phyloP scores from a whole-genome alignment of 1,140 invertebrate genomes.

The Medauroidea extradentata region DNA sequence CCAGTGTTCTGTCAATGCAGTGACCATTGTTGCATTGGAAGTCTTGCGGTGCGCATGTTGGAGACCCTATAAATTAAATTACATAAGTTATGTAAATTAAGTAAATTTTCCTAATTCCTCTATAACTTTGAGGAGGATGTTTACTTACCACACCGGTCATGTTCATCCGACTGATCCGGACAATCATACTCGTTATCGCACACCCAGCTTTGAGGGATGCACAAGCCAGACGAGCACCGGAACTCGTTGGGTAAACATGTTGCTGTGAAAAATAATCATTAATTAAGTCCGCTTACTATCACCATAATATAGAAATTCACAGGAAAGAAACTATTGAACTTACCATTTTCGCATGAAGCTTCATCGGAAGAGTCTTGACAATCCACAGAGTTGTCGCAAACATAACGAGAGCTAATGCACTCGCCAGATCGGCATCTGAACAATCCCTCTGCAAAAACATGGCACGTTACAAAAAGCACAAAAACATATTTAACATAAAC shows the following conservation, averaged over 20 bases:
- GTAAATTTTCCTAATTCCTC: neutral
- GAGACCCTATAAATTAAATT: neutral
- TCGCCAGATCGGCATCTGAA: constrained; percentile 25
- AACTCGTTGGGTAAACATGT: constrained; percentile 52
- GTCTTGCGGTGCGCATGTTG: neutral
- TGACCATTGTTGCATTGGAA: constrained; percentile 7
- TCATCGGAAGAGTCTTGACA: constrained; percentile 52
- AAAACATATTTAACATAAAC: no score
- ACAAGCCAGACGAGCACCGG: constrained; percentile 61
- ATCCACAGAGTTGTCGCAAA: constrained; percentile 54
- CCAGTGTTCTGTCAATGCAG: constrained; percentile 22
- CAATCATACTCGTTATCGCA: constrained; percentile 75
- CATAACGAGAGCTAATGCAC: constrained; percentile 48
- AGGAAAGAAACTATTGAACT: neutral
- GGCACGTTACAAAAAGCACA: no score
- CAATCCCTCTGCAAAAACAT: neutral
- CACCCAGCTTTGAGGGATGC: constrained; percentile 62
- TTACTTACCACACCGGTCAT: constrained; percentile 13
- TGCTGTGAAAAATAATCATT: constrained; percentile 24
- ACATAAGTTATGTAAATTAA: neutral
- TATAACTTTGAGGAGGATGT: neutral
- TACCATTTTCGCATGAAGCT: constrained; percentile 21
- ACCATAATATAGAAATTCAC: neutral
- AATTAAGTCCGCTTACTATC: neutral
- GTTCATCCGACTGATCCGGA: constrained; percentile 54